Conservation (phyloP, 2,113 vertebrate genomes). For the Podocnemis expansa region DNA sequence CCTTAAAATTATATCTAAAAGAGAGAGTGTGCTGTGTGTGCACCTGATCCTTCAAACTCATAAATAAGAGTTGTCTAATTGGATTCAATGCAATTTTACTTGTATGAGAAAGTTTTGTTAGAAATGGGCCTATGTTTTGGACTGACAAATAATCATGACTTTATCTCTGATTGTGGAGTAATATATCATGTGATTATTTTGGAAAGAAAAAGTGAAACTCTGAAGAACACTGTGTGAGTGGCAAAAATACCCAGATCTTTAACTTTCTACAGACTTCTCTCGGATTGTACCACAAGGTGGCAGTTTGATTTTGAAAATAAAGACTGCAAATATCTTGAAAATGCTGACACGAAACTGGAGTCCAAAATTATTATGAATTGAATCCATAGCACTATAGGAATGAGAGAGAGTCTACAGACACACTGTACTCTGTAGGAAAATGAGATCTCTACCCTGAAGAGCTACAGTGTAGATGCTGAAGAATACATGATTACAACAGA, state of each 20-base stretch:
- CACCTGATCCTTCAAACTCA: not conserved
- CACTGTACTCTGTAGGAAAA: not conserved
- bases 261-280: not conserved
- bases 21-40: not conserved
- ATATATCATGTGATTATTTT: not conserved
- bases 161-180: not conserved
- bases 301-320: constrained; percentile 50
- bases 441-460: not conserved
- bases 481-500: rapidly evolving
- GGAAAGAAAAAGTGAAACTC: not conserved
- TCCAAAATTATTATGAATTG: not conserved
- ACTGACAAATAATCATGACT: not conserved
- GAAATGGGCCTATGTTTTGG: not conserved
- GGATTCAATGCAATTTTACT: not conserved
- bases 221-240: not conserved
- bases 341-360: not conserved
- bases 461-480: not conserved
- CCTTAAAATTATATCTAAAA: not conserved
- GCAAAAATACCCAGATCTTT: not conserved
- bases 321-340: constrained; percentile 1
- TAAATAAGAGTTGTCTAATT: not conserved
- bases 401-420: not conserved
- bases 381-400: not conserved
- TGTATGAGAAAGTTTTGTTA: rapidly evolving
- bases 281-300: constrained; percentile 39